phyloP scores from a whole-genome alignment of 2,888 invertebrate species.

The Campopleginae sp. region DNA sequence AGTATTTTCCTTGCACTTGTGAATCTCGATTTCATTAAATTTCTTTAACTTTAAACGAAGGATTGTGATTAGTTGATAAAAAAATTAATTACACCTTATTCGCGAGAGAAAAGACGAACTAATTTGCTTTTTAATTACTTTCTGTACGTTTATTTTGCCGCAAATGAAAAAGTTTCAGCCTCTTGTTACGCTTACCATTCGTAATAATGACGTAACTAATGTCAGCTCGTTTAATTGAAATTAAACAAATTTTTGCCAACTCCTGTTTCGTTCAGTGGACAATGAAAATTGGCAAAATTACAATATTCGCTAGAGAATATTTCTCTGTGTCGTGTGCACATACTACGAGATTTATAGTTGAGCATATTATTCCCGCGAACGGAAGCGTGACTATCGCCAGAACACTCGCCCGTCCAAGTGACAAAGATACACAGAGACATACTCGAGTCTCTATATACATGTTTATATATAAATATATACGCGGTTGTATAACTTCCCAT shows the following conservation, averaged over 20 bases:
- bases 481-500: neutral
- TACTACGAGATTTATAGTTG: constrained; percentile 32
- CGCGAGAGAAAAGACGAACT: neutral
- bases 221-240: constrained; percentile 9
- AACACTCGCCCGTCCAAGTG: constrained; percentile 49
- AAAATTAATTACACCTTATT: neutral
- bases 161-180: neutral
- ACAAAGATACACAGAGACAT: constrained; percentile 58
- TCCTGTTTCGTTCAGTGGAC: neutral
- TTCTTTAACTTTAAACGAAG: neutral
- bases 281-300: constrained; percentile 21
- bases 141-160: neutral
- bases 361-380: constrained; percentile 58
- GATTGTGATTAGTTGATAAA: neutral
- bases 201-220: constrained; percentile 9
- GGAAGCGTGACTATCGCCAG: constrained; percentile 63
- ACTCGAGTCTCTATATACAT: constrained; percentile 17
- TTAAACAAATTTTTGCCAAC: constrained; percentile 2
- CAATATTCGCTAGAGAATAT: neutral
- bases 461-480: constrained; percentile 25
- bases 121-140: neutral
- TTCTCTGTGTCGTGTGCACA: constrained; percentile 1
- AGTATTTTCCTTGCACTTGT: constrained; percentile 18
- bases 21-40: neutral
- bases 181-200: neutral